These are phyloP conservation scores for Poicephalus gulielmi DNA, from an alignment of 2,113 vertebrate genomes.

Conservation along the genomic window DNA sequence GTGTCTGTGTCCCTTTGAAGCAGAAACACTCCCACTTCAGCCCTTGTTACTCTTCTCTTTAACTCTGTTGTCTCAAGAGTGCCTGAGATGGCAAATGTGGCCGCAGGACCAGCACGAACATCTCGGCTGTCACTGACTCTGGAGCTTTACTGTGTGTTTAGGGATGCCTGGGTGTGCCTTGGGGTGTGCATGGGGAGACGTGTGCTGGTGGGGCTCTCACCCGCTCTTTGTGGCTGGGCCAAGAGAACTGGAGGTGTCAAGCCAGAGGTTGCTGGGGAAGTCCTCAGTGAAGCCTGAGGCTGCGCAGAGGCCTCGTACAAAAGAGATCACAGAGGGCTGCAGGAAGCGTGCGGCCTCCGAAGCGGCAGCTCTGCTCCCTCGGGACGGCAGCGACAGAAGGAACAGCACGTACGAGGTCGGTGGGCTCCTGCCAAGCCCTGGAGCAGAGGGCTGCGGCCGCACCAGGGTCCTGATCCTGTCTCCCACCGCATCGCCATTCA, in stretches of 20 bases:
- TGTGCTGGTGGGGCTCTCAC: background rate
- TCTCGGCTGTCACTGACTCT: fast-evolving
- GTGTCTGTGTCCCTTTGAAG: background rate
- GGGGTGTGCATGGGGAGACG: background rate
- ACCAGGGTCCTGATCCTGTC: background rate
- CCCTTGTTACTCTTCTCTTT: background rate
- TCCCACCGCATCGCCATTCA: background rate
- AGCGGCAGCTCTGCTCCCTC: background rate
- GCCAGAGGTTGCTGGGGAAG: background rate
- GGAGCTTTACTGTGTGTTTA: background rate
- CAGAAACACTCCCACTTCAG: background rate
- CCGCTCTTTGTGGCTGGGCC: background rate
- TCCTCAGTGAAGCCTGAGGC: background rate
- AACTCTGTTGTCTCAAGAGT: background rate
- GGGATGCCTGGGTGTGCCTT: fast-evolving
- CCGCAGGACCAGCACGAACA: background rate
- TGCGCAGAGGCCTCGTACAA: background rate
- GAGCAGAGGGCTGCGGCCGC: background rate
- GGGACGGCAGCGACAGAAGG: slow-evolving; percentile 37
- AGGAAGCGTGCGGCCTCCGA: slow-evolving; percentile 18
- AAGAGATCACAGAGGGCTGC: slow-evolving; percentile 51
- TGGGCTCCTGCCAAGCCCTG: background rate
- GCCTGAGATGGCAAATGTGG: background rate
- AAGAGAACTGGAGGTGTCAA: background rate
- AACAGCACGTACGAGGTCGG: slow-evolving; percentile 50